Base-by-base conservation (phyloP, 1,140 invertebrate genomes). In the Nebria ingens region DNA sequence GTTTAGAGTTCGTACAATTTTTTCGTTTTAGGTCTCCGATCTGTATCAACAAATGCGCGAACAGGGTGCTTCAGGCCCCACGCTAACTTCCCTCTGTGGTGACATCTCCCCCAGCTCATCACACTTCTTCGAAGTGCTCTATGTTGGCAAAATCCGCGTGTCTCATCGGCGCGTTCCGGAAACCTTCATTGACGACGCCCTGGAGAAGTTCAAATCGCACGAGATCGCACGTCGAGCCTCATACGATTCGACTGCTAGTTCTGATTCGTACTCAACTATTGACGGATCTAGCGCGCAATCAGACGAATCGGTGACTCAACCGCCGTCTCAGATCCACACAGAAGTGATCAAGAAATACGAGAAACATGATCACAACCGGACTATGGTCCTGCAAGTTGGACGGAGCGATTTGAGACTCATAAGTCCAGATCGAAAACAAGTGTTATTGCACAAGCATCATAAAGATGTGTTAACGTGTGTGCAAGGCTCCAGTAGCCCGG, bases 371-470 rank as follows among this genome's bases (percentile, higher is more conserved):
- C 84, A 87, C 59, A 96, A 96, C 75, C 79, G 91, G 19, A 95
- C 91, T 1, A 97, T 97, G 93, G 77, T 97, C 9, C 86, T 87
- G 67, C 85, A 92, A 75, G 87, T 97, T 17, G 92, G 90, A n/a
- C 76, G 86, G 22, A 79, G 81, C 49, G 93, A 97, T 71, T 74
- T 97, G 20, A 81, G 90, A 49, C 76, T 97, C 0, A 95, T 97
- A 54, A 94, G 91, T 66, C 88, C 91, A 0, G 93, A 97, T 69
- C 80, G 89, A 25, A 97, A 97, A 67, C 85, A 89, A 64, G 83
- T 92, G 17, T 76, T 97, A 19, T 75, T 97, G 1, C 87, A 91
- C 65, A 87, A 93, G 62, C 82, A 85, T 21, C 84, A 96, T 56
- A 86, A 84, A 64, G 91, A 97, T 65, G 85, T 97, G 23, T 85